phyloP scores from a whole-genome alignment of 2,888 invertebrate species.

The Cylloceria caligata region DNA sequence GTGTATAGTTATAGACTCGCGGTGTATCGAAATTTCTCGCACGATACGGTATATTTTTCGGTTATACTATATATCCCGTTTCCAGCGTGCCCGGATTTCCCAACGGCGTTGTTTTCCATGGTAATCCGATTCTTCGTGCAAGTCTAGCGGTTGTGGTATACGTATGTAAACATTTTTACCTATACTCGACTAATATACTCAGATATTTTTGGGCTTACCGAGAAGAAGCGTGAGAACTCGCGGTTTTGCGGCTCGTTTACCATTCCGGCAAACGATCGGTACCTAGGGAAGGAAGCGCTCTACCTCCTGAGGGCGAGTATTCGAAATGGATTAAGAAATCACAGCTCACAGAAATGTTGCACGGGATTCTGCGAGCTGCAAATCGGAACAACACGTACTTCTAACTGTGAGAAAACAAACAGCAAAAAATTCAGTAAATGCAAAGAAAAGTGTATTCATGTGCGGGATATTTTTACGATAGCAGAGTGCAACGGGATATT shows the following conservation, averaged over 20 bases:
- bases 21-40: conserved; percentile 39
- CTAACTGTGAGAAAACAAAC: conserved; percentile 1
- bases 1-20: conserved; percentile 25
- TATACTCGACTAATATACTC: background rate
- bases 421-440: background rate
- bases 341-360: background rate
- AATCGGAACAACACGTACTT: background rate
- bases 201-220: background rate
- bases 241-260: conserved; percentile 50
- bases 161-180: conserved; percentile 14
- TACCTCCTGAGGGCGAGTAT: background rate
- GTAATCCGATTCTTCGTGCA: conserved; percentile 44
- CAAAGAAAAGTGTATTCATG: conserved; percentile 6
- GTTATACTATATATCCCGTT: conserved; percentile 15
- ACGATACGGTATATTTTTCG: conserved; percentile 54
- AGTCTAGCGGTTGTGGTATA: conserved; percentile 2
- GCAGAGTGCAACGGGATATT: conserved; percentile 5
- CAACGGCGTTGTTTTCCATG: conserved; percentile 60
- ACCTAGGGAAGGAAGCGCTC: background rate
- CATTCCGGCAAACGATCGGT: conserved; percentile 12
- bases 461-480: conserved; percentile 15
- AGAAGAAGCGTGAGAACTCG: background rate
- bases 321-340: background rate
- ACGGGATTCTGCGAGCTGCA: background rate
- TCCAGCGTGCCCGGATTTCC: conserved; percentile 56